Evolutionary conservation across 2,888 invertebrate species (phyloP), one percentile per base, ranked within the genome.

Genomic region (Melipona beecheii): DNA sequence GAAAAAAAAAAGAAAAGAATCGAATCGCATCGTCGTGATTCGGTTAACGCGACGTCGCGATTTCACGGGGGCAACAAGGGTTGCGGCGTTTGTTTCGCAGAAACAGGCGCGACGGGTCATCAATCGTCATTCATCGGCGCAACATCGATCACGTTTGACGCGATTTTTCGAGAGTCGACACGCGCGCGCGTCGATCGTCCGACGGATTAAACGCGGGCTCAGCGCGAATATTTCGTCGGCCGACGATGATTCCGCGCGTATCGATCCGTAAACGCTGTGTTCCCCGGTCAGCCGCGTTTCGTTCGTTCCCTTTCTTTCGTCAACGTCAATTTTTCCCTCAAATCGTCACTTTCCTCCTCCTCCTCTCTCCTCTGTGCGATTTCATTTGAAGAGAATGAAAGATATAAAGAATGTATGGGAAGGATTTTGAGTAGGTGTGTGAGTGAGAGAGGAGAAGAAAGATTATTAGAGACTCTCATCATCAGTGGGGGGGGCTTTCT

Each of bases 201-300:
- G 68, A 72, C 43, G 68, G n/a, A 78, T 71, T 65, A 68, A 80
- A 73, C 74, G 43, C 43, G 74, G 83, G 31, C 60, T 62, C 65
- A 73, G 66, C 77, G 70, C 54, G 64, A 83, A n/a, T 60, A 78
- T 85, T 81, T 80, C 76, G 69, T 56, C 78, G 75, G 60, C 43
- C 56, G 58, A 64, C 80, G 64, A 85, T 81, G 83, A 87, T 83
- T 74, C 43, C 87, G 83, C 87, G 83, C 9, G 64, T 79, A 79
- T 69, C 78, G 81, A 84, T 83, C 81, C 85, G 65, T 85, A 85
- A 87, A 87, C 68, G 76, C 72, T 27, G 72, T 75, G n/a, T n/a
- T 75, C 50, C 78, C 64, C 72, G 56, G 60, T 36, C 27, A 62
- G 65, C 65, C 66, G 75, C 66, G 75, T 73, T 83, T 75, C 60